Evolutionary conservation across 1,140 invertebrate genomes (phyloP), one percentile per base, ranked within the genome.

Genomic region (Harpegnathos saltator): DNA sequence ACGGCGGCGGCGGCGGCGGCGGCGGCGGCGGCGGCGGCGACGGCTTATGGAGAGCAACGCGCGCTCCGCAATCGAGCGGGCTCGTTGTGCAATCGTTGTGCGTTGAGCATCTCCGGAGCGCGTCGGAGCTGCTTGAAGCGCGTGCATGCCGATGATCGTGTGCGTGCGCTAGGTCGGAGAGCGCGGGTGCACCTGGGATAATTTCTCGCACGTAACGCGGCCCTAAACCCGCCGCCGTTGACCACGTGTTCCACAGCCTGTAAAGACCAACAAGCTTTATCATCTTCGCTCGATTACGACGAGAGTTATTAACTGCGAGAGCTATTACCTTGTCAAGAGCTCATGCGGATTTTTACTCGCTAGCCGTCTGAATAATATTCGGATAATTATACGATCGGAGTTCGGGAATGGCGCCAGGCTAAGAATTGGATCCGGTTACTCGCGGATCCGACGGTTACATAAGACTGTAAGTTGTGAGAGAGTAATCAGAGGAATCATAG

Each of bases 31-130:
- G 44, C 24, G 11, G 26, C 61, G 22, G 19, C 24, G 33, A 54
- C 50, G 48, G 68, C 63, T 87, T 82, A 85, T 82, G 44, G 83
- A 73, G 85, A 89, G 77, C 77, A 85, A 87, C 22, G 82, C 69
- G 65, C 14, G 75, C 54, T 56, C 68, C 59, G 82, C 75, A 84
- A 88, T 62, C 72, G 72, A 24, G 58, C 69, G 52, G 26, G 24
- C 56, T 75, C 12, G 56, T 88, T 89, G 66, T 73, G 83, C 62
- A 89, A 89, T 65, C 29, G 61, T n/a, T n/a, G 44, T 85, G 83
- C 87, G 87, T 89, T 71, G 83, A 80, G 68, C 83, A 80, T 87
- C 77, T 63, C 19, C 48, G 82, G 26, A 66, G 14, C 58, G 26
- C 61, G 26, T 44, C 61, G 44, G 50, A 33, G 29, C 22, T 24